Evolutionary conservation across 1,140 invertebrate genomes (phyloP), one percentile per base, ranked within the genome.

Genomic region (Caenorhabditis brenneri): DNA sequence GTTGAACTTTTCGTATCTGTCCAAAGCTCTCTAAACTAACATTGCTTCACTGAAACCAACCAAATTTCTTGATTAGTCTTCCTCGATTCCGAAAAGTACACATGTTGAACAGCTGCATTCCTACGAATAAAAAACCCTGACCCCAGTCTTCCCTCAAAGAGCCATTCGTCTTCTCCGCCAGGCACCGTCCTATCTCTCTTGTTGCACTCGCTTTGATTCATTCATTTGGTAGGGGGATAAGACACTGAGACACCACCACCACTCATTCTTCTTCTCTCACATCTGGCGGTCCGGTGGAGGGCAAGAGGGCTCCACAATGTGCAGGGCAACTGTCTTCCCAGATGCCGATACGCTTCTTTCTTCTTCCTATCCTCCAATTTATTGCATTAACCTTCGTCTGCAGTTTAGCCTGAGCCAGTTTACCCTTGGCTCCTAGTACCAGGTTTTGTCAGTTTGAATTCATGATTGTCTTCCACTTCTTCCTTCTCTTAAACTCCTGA

Each of bases 281-380:
- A 74, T 74, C 65, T 74, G 65, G 65, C 65, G 36, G 46, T 65
- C 15, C 12, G n/a, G 27, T 15, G 55, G 7, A 74, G 36, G 16
- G 65, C 29, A n/a, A 51, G 42, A 16, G 42, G 10, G 16, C 10
- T 46, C 10, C 16, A n/a, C 49, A 51, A 55, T 55, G 53, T 55
- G 53, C 22, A 22, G 22, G 19, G 49, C 65, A 74, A 42, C 36
- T 74, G 65, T 74, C 65, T 36, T 65, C 58, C 65, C 65, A 74
- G 65, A 74, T 74, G 65, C 65, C 27, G 39, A 42, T n/a, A 3
- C 53, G 12, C 48, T 19, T 51, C 9, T 39, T 36, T 74, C 19
- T 74, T 22, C 42, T 4, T 31, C 58, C 24, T 1, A 24, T 10
- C 10, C 24, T 31, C 65, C 15, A 29, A 29, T 5, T 65, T 65